phyloP scores from a whole-genome alignment of 2,113 vertebrate genomes.

The Pterocles orientalis region DNA sequence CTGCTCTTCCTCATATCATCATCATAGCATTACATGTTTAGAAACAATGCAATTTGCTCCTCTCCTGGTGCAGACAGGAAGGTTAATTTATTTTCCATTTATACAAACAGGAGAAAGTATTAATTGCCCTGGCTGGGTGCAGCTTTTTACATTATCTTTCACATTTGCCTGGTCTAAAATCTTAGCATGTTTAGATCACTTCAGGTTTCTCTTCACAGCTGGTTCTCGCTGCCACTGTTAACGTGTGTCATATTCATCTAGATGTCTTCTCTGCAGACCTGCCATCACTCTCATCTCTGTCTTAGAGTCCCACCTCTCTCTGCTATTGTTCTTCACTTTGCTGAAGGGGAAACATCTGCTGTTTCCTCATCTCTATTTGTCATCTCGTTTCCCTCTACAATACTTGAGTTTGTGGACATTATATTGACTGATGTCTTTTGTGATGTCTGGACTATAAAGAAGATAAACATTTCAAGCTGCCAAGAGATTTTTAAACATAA shows the following conservation, averaged over 20 bases:
- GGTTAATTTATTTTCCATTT: conserved; percentile 41
- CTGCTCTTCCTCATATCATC: conserved; percentile 1
- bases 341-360: conserved; percentile 77
- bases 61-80: conserved; percentile 30
- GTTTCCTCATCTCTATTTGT: conserved; percentile 45
- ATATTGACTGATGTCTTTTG: conserved; percentile 53
- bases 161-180: background rate
- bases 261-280: conserved; percentile 40
- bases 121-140: background rate
- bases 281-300: conserved; percentile 22
- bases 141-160: background rate
- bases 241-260: background rate
- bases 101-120: background rate
- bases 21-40: background rate
- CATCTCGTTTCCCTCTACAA: conserved; percentile 36
- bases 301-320: conserved; percentile 17
- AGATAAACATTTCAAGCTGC: conserved; percentile 46
- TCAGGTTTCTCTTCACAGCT: conserved; percentile 29
- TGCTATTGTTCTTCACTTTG: conserved; percentile 57
- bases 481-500: conserved; percentile 57
- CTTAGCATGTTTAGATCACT: background rate
- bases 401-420: conserved; percentile 31
- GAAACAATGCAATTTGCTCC: conserved; percentile 6
- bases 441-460: conserved; percentile 53
- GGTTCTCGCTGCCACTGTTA: background rate